Conservation (phyloP, 1,140 invertebrate genomes). For the Bombus confusus region DNA sequence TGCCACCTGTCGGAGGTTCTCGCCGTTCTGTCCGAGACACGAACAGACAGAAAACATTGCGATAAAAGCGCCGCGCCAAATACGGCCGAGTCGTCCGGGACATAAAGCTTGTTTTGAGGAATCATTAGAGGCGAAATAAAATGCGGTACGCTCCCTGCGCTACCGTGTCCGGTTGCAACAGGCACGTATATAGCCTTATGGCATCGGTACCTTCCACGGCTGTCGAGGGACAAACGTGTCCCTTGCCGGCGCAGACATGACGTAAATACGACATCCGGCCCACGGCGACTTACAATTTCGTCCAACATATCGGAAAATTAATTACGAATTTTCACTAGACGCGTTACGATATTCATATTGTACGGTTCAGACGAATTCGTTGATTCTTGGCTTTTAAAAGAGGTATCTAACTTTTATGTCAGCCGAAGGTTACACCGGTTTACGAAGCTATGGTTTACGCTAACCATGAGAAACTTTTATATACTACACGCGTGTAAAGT, state of each 20-base stretch:
- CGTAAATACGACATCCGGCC: slow-evolving; percentile 42
- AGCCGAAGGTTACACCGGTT: no score
- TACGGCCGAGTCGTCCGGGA: slow-evolving; percentile 48
- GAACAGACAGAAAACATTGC: slow-evolving; percentile 56
- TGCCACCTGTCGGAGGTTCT: slow-evolving; percentile 61
- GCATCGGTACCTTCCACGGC: slow-evolving; percentile 45
- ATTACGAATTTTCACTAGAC: background rate
- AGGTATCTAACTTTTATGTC: no score
- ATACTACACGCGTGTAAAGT: no score
- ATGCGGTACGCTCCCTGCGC: slow-evolving; percentile 44
- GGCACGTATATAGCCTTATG: slow-evolving; percentile 57
- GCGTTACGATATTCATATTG: background rate
- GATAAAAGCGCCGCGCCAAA: slow-evolving; percentile 63
- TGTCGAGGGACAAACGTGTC: slow-evolving; percentile 34
- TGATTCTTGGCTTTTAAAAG: no score
- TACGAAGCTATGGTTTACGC: no score
- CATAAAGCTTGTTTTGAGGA: slow-evolving; percentile 65
- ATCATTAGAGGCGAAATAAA: slow-evolving; percentile 63
- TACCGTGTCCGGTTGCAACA: slow-evolving; percentile 49
- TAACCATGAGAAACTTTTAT: accelerated
- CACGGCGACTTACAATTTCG: slow-evolving; percentile 37
- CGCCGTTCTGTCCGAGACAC: slow-evolving; percentile 30
- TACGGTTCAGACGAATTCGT: no score
- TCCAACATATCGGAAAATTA: slow-evolving; percentile 24
- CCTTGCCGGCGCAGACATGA: slow-evolving; percentile 39